Base-by-base conservation (phyloP, 1,140 invertebrate species). In the Chrysomallon squamiferum region DNA sequence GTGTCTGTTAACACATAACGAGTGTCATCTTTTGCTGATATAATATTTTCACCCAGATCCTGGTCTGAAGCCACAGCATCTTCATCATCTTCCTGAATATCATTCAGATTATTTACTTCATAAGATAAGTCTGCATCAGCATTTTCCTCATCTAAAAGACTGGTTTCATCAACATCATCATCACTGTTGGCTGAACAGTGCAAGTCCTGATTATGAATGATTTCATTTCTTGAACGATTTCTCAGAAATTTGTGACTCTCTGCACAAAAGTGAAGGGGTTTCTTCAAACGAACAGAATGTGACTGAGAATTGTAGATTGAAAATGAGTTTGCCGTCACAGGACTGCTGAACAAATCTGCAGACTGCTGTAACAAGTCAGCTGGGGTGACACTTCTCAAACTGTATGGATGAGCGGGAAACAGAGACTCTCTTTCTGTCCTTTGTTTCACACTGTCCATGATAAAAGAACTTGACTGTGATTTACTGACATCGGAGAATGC, bases 161-260 rank as follows among this genome's bases (percentile, higher is more conserved):
- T 32, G 3, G 58, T 57, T 13, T 50, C 63, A 41, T 64, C 49
- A 20, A 60, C 56, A 47, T 66, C 60, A 27, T 66, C 68, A 50
- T 11, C n/a, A 32, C 70, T 70, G 41, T 41, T 41, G 67, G 68
- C 65, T 52, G n/a, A n/a, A n/a, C n/a, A n/a, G n/a, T n/a, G n/a
- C n/a, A 70, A 49, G 29, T 69, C 52, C 33, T 43, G 11, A 1
- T 47, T n/a, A 38, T 50, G 15, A 29, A 52, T 18, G 13, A 59
- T 32, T 60, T 60, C 30, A n/a, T 25, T 30, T 35, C 33, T 43
- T 45, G 43, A n/a, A n/a, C n/a, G n/a, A n/a, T 71, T 30, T 68
- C 62, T 47, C 50, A 20, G 32, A 74, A 58, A 54, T 69, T 76
- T 33, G 69, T 25, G 0, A 76, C n/a, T 15, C 68, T 56, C 35